phyloP scores from a whole-genome alignment of 2,797 vertebrate genomes.

The Anabas testudineus region DNA sequence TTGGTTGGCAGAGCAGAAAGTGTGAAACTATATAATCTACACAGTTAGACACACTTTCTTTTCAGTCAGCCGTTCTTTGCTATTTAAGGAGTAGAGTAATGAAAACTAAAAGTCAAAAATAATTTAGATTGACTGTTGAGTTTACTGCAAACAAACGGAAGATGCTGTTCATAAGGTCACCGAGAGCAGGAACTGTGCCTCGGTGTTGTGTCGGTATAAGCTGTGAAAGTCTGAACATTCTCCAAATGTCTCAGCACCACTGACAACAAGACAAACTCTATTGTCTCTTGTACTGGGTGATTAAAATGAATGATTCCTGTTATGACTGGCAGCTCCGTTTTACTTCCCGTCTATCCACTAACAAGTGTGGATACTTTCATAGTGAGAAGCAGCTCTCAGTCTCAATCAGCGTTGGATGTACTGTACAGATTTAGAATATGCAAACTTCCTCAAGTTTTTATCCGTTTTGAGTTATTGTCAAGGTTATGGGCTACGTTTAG shows the following conservation, averaged over 20 bases:
- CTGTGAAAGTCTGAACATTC: conserved; percentile 66
- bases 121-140: not conserved
- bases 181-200: conserved; percentile 46
- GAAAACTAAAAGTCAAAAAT: not conserved
- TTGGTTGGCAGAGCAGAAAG: too few relatives aligned
- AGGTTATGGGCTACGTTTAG: not conserved
- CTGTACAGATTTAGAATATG: conserved; percentile 2
- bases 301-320: conserved; percentile 81
- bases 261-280: conserved; percentile 65
- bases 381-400: conserved; percentile 41
- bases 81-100: not conserved
- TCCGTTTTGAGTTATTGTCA: conserved; percentile 13
- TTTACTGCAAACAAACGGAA: conserved; percentile 18
- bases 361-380: conserved; percentile 54
- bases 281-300: conserved; percentile 70
- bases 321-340: conserved; percentile 65
- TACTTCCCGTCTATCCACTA: conserved; percentile 59
- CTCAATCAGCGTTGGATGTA: conserved; percentile 26
- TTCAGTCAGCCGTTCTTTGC: not conserved
- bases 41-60: not conserved
- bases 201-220: conserved; percentile 37
- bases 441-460: conserved; percentile 20
- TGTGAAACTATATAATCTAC: not conserved
- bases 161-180: conserved; percentile 8
- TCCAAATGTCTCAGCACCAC: conserved; percentile 52